phyloP scores from a whole-genome alignment of 2,888 invertebrate species.

The Drosophila leonis region DNA sequence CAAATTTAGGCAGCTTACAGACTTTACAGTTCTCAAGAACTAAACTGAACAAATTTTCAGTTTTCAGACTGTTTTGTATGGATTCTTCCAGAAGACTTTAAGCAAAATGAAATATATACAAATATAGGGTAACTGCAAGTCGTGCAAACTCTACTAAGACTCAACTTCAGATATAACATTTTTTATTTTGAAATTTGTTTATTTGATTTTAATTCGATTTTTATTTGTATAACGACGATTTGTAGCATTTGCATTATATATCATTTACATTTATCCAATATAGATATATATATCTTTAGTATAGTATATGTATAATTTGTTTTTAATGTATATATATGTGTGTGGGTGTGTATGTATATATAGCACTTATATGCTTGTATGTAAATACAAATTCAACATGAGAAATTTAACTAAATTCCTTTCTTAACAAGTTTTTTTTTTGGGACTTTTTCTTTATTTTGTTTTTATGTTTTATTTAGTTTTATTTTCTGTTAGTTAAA shows the following conservation, averaged over 20 bases:
- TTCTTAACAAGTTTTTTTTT: constrained; percentile 33
- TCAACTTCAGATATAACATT: no score
- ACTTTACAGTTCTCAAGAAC: background rate
- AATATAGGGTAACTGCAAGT: no score
- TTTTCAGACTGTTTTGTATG: no score
- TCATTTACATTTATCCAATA: constrained; percentile 51
- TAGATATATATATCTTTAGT: constrained; percentile 29
- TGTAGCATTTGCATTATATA: constrained; percentile 65
- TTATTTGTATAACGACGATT: constrained; percentile 74
- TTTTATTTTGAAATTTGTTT: background rate
- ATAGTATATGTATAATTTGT: constrained; percentile 36
- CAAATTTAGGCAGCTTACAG: background rate
- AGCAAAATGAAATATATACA: no score
- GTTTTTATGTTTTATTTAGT: background rate
- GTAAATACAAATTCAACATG: constrained; percentile 70
- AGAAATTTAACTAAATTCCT: constrained; percentile 36
- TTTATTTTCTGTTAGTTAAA: constrained; percentile 10
- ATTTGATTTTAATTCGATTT: constrained; percentile 43
- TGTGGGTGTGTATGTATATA: constrained; percentile 48
- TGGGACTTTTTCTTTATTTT: background rate
- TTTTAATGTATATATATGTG: constrained; percentile 34
- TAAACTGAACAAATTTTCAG: background rate
- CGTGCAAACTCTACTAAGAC: no score
- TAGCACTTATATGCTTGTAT: constrained; percentile 35
- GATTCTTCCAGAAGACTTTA: no score